These are phyloP conservation scores for Ammodramus savannarum DNA, from an alignment of 2,113 vertebrate species.

Conservation along the genomic window DNA sequence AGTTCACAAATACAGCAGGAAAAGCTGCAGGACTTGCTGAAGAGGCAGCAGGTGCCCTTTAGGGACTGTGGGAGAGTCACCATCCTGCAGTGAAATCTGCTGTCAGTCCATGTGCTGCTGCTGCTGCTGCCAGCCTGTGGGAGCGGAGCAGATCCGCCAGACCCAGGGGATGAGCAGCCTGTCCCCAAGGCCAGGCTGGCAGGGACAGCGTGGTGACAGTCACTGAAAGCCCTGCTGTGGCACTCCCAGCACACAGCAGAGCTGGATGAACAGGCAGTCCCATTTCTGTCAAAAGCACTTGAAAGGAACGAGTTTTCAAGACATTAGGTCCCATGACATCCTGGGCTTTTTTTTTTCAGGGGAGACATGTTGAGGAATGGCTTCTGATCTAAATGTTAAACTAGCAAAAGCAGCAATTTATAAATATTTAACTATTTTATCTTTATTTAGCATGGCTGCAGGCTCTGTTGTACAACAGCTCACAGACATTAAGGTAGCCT, in stretches of 20 bases:
- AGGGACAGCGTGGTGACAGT: not conserved
- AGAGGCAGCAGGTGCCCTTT: not conserved
- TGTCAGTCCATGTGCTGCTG: not conserved
- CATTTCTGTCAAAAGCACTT: conserved; percentile 23
- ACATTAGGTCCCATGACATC: not conserved
- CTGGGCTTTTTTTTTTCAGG: not conserved
- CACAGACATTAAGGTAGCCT: not conserved
- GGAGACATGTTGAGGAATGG: not conserved
- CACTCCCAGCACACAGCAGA: not conserved
- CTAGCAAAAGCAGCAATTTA: not conserved
- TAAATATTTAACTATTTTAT: conserved; percentile 15
- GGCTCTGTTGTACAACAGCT: not conserved
- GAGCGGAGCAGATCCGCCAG: rapidly evolving
- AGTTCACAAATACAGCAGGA: rapidly evolving
- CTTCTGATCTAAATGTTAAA: not conserved
- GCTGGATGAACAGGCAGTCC: not conserved
- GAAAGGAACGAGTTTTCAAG: not conserved
- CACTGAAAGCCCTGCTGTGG: not conserved
- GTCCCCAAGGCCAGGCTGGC: not conserved
- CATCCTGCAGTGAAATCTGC: not conserved
- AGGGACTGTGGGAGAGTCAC: not conserved
- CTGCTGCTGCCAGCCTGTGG: not conserved
- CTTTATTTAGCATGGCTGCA: not conserved
- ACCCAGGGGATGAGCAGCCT: not conserved
- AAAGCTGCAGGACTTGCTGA: not conserved